Evolutionary conservation across 2,888 invertebrate species (phyloP), one percentile per base, ranked within the genome.

Genomic region (Parapristionchus giblindavisi): DNA sequence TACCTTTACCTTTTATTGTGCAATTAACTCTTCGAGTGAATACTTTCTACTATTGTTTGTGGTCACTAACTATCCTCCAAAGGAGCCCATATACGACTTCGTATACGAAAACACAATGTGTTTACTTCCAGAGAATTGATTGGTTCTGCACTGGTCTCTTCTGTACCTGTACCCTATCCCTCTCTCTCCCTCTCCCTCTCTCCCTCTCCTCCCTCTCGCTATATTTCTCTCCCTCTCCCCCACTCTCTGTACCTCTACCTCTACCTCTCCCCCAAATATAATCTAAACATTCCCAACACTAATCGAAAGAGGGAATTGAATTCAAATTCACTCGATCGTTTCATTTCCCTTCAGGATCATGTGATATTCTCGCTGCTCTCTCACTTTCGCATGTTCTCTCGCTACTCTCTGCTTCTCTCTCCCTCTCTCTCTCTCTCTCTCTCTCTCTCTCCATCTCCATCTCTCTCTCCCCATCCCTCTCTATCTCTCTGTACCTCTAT

Each of bases 121-220:
- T n/a, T n/a, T n/a, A n/a, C n/a, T n/a, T n/a, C n/a, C n/a, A n/a
- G n/a, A n/a, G n/a, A n/a, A n/a, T n/a, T n/a, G n/a, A n/a, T n/a
- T n/a, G n/a, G n/a, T n/a, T n/a, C n/a, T n/a, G n/a, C 54, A 51
- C 71, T 65, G 32, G 58, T 63, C 72, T 24, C 32, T 63, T 51
- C 40, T 52, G 38, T 70, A 54, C 17, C 63, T n/a, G n/a, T 52
- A 51, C 56, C 24, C 27, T 43, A 40, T 36, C 36, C 48, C 21
- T 63, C 54, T 51, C 60, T 24, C 54, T 8, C 56, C 32, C 66
- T 66, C n/a, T 73, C 68, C 61, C 61, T 65, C 72, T 72, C 75
- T 75, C 75, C 52, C 58, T 14, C 32, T 36, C 38, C 58, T 29
- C 48, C 8, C 24, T 40, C 76, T 75, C 72, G 34, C 29, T 58